phyloP scores from a whole-genome alignment of 2,888 invertebrate genomes.

The Caenorhabditis doughertyi region DNA sequence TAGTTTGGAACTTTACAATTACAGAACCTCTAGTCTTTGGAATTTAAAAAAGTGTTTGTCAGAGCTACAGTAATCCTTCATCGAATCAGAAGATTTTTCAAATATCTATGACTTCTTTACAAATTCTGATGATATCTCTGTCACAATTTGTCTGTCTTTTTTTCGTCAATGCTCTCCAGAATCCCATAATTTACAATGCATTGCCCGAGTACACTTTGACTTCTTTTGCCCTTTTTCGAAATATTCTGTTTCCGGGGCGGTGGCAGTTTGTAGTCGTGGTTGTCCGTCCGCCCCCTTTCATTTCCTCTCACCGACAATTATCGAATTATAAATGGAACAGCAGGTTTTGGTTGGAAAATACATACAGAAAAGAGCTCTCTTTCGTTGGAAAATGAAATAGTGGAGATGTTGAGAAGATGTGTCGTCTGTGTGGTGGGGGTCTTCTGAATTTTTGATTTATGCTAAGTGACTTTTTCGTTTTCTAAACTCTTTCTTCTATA shows the following conservation, averaged over 20 bases:
- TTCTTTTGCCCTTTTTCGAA: conserved; percentile 35
- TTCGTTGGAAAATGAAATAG: background rate
- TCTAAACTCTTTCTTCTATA: background rate
- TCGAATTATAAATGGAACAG: conserved; percentile 64
- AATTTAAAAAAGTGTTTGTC: too few species aligned
- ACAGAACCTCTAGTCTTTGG: too few species aligned
- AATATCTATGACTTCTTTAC: too few species aligned
- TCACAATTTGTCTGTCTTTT: background rate
- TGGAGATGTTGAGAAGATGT: background rate
- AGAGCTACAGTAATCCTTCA: too few species aligned
- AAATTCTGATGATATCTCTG: too few species aligned
- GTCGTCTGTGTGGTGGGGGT: background rate
- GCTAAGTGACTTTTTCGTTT: conserved; percentile 34
- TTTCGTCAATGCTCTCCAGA: background rate
- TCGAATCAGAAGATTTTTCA: too few species aligned
- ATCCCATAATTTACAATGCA: conserved; percentile 51
- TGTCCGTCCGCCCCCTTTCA: background rate
- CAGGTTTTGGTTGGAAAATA: conserved; percentile 15
- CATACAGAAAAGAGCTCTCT: background rate
- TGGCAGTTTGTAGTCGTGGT: conserved; percentile 7
- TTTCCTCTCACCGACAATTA: conserved; percentile 28
- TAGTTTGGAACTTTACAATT: too few species aligned
- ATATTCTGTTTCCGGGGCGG: conserved; percentile 37
- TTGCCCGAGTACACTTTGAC: conserved; percentile 36
- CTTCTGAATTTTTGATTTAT: conserved; percentile 54